Base-by-base conservation (phyloP, 2,888 invertebrate genomes). In the Pseudococcus viburni region DNA sequence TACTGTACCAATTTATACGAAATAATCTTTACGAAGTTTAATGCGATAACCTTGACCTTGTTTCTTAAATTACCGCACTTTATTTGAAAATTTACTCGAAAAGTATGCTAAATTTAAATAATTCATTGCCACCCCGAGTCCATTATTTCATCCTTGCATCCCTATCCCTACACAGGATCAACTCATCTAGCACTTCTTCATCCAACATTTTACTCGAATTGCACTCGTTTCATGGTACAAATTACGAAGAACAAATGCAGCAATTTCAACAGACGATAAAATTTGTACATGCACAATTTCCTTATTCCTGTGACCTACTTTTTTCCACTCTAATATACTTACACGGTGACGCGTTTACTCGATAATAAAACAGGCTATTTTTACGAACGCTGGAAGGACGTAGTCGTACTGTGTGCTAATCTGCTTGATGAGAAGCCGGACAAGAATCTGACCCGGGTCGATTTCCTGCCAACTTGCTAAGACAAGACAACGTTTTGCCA, bases 391-490 rank as follows among this genome's bases (percentile, higher is more conserved):
- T 59, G 59, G 59, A 59, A 59, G 59, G 59, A 59, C 59, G 59
- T 33, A 33, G 26, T 33, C 26, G 26, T 3, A 3, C 26, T 33
- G 26, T 5, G 5, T 59, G 19, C 5, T 73, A 73, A 73, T 73
- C n/a, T 73, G 33, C 68, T 73, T 73, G 68, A 73, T 33, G 15
- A 22, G 68, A 73, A 73, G 68, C 68, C 68, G 26, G 68, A 73
- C 68, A 73, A 73, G 22, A 73, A 33, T 33, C 26, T 12, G 33
- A 73, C 3, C 22, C 12, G 19, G n/a, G n/a, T 59, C 19, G 19
- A 59, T 59, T 59, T 59, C 9, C 59, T 59, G 19, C 8, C 19
- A 59, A 59, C 19, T 59, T 19, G 17, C 17, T 33, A 33, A 33
- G 26, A 33, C 26, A 3, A 33, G 1, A 59, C 9, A 6, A 19